These are phyloP conservation scores for Malurus leucopterus DNA, from an alignment of 2,797 vertebrate species.

Conservation along the genomic window DNA sequence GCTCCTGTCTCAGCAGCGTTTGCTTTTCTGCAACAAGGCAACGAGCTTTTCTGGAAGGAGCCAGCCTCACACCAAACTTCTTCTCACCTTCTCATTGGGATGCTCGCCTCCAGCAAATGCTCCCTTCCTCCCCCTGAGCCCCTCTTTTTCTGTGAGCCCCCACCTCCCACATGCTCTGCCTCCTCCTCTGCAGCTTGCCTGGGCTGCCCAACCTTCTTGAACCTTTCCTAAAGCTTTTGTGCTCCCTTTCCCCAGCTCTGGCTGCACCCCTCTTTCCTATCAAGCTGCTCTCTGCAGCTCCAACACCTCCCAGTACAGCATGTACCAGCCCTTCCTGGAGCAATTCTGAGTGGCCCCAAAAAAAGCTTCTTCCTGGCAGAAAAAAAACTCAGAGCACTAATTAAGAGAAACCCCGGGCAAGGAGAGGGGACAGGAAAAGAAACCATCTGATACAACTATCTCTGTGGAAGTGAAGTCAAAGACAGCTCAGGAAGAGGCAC, in stretches of 20 bases:
- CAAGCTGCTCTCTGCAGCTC: neutral
- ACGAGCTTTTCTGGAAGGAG: neutral
- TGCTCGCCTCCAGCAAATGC: neutral
- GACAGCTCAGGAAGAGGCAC: neutral
- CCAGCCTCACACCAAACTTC: neutral
- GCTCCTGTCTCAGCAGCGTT: neutral
- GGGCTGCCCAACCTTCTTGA: neutral
- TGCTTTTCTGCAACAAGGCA: neutral
- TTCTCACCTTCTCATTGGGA: neutral
- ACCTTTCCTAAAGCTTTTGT: neutral
- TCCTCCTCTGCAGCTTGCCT: neutral
- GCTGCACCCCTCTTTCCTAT: neutral
- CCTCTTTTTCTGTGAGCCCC: neutral
- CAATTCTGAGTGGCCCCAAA: neutral
- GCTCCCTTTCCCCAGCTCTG: neutral
- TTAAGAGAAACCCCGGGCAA: neutral
- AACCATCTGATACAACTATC: neutral
- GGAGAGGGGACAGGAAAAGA: neutral
- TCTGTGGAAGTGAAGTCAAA: neutral
- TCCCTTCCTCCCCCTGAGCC: neutral
- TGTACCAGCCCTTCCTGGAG: neutral
- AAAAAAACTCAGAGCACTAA: neutral
- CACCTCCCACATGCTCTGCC: neutral
- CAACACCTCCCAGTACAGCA: neutral
- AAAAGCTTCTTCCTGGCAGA: neutral